Percentiles rank a stretch among this genome's conserved stretches.
Conservation (phyloP, 1,140 invertebrate species). For the Aphelenchoides avenae region DNA sequence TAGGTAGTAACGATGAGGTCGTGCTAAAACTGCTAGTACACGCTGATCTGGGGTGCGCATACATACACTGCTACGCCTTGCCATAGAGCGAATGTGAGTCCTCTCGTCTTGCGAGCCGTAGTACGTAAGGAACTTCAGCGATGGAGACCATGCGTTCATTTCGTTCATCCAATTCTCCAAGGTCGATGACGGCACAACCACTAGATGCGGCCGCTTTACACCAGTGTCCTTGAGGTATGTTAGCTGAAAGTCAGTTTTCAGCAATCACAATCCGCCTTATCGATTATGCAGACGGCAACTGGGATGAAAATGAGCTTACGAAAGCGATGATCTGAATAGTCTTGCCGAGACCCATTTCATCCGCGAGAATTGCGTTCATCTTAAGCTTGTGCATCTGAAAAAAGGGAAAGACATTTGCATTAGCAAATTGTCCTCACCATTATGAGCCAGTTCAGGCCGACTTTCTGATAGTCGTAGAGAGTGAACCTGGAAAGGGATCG, state of each 20-base stretch:
- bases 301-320: too few relatives aligned
- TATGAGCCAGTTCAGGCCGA: slow-evolving; percentile 87
- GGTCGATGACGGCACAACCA: slow-evolving; percentile 54
- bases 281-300: too few relatives aligned
- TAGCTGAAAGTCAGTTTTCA: too few relatives aligned
- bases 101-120: slow-evolving; percentile 46
- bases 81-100: slow-evolving; percentile 28
- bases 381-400: slow-evolving; percentile 81
- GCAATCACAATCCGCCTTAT: too few relatives aligned
- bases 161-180: slow-evolving; percentile 55
- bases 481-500: slow-evolving; percentile 33
- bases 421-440: too few relatives aligned
- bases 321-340: slow-evolving; percentile 55
- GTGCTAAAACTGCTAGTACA: slow-evolving; percentile 28
- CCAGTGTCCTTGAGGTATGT: slow-evolving; percentile 36
- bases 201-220: slow-evolving; percentile 45
- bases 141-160: slow-evolving; percentile 46
- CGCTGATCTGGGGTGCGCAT: slow-evolving; percentile 6
- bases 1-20: slow-evolving; percentile 50
- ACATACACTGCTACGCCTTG: slow-evolving; percentile 29
- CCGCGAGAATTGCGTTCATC: slow-evolving; percentile 87
- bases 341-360: slow-evolving; percentile 69
- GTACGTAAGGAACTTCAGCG: slow-evolving; percentile 39
- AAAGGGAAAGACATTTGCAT: too few relatives aligned
- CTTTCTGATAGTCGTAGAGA: slow-evolving; percentile 81